Conservation (phyloP, 2,797 vertebrate genomes). For the Phoxinus dragarum region DNA sequence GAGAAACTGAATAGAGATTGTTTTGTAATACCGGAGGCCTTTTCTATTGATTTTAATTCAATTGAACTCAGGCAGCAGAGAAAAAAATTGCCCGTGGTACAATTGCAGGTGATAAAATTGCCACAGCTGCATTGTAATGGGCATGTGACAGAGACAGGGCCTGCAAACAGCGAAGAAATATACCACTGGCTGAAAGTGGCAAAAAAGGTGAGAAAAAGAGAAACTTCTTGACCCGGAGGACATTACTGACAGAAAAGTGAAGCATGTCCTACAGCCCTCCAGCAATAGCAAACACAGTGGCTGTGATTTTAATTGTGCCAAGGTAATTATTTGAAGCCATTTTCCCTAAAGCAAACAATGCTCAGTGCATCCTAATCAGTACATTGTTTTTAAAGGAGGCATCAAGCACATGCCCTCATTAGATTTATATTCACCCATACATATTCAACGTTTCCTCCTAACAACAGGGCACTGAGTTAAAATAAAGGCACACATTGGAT, state of each 20-base stretch:
- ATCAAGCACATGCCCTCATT: conserved; percentile 48
- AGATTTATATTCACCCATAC: conserved; percentile 26
- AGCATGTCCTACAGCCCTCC: conserved; percentile 36
- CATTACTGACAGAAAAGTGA: conserved; percentile 37
- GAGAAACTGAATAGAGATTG: conserved; percentile 38
- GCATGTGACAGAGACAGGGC: conserved; percentile 9
- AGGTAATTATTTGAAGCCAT: conserved; percentile 72
- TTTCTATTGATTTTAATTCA: conserved; percentile 57
- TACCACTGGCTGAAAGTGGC: background rate
- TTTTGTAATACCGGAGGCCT: conserved; percentile 40
- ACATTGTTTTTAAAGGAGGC: conserved; percentile 50
- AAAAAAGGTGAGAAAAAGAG: conserved; percentile 21
- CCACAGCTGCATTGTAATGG: conserved; percentile 34
- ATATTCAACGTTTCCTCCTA: background rate
- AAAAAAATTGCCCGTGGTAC: conserved; percentile 22
- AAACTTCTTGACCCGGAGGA: conserved; percentile 31
- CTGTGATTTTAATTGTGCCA: conserved; percentile 68
- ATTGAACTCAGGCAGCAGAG: conserved; percentile 42
- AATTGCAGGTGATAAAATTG: conserved; percentile 37
- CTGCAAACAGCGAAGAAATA: background rate
- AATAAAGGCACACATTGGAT: conserved; percentile 1
- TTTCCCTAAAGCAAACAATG: conserved; percentile 61
- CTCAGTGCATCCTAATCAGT: conserved; percentile 60
- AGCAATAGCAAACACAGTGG: conserved; percentile 55
- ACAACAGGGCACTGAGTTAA: conserved; percentile 15